Percentiles rank a stretch among this genome's conserved stretches.
Conservation (phyloP, 2,797 vertebrate species). For the Gephyroberyx darwinii region DNA sequence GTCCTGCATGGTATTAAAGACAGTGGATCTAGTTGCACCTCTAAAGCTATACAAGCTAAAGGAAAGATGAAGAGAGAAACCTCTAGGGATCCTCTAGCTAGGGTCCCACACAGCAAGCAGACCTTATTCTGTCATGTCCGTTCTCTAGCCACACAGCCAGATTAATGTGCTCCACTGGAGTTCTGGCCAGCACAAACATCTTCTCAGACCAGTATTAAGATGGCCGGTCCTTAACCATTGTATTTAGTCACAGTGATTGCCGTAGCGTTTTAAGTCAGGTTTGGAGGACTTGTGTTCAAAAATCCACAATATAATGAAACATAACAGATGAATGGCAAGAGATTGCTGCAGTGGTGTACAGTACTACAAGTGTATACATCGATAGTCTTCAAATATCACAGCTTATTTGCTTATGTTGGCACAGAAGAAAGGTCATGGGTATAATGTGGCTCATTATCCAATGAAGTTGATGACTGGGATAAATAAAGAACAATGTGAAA, state of each 20-base stretch:
- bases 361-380: background rate
- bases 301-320: background rate
- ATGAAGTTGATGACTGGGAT: background rate
- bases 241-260: background rate
- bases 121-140: no score
- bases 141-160: background rate
- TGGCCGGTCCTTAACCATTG: background rate
- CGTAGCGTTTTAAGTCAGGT: background rate
- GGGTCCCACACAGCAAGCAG: background rate
- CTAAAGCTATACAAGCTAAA: no score
- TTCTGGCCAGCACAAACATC: background rate
- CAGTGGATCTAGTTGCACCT: background rate
- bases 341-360: background rate
- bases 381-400: background rate
- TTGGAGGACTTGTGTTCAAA: background rate
- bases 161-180: no score
- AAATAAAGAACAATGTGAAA: constrained; percentile 6
- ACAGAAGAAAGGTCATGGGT: background rate
- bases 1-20: background rate
- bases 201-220: background rate
- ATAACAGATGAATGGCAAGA: background rate
- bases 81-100: no score
- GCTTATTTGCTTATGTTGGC: constrained; percentile 6
- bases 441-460: constrained; percentile 4
- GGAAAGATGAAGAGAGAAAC: no score